Evolutionary conservation across 2,113 vertebrate genomes (phyloP).

Genomic region (Coryphaenoides rupestris): DNA sequence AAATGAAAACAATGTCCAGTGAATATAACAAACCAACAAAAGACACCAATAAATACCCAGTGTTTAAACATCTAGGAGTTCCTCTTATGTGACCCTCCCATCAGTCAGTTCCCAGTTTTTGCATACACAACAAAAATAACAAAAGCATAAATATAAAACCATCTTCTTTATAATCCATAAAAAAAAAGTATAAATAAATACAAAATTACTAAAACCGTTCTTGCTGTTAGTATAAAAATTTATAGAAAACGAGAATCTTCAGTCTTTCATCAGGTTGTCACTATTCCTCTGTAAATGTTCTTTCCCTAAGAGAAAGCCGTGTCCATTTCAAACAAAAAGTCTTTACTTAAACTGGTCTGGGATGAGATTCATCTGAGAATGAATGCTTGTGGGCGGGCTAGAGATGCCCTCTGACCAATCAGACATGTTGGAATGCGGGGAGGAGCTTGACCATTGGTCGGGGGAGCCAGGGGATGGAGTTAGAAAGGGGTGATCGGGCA

Average conservation of each 20-base stretch:
- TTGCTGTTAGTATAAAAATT: conserved; percentile 67
- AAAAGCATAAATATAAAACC: conserved; percentile 72
- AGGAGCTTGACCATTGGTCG: conserved; percentile 98
- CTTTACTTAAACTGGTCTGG: conserved; percentile 92
- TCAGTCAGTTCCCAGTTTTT: conserved; percentile 43
- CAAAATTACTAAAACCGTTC: conserved; percentile 63
- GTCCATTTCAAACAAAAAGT: conserved; percentile 31
- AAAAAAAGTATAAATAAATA: conserved; percentile 75
- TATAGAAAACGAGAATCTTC: conserved; percentile 42
- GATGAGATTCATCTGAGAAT: conserved; percentile 86
- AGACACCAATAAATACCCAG: conserved; percentile 72
- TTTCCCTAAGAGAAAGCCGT: conserved; percentile 7
- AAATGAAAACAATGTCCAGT: conserved; percentile 56
- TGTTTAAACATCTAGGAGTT: conserved; percentile 56
- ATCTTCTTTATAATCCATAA: conserved; percentile 64
- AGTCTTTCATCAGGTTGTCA: conserved; percentile 37
- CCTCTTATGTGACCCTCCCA: conserved; percentile 42
- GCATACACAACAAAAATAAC: conserved; percentile 46
- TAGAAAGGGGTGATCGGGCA: conserved; percentile 94
- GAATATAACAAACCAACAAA: conserved; percentile 58
- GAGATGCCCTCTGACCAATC: conserved; percentile 99
- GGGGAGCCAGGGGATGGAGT: conserved; percentile 95
- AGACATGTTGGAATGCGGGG: conserved; percentile 94
- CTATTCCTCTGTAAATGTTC: conserved; percentile 18
- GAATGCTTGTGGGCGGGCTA: conserved; percentile 93